phyloP scores from a whole-genome alignment of 2,797 vertebrate species.

The Mormyrus hasselquistii region DNA sequence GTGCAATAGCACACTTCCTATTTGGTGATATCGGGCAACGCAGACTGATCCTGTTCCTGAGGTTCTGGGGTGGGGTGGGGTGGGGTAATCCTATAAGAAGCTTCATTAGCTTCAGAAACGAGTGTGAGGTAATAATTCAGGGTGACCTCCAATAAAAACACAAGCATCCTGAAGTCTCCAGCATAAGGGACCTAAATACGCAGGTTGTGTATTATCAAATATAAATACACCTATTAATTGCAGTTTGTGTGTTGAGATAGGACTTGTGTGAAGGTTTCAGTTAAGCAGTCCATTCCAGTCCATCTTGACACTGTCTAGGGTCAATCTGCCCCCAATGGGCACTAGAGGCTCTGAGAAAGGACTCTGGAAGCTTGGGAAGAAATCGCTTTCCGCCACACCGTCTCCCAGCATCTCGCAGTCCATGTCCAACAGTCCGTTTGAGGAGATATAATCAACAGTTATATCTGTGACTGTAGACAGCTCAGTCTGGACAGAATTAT shows the following conservation, averaged over 20 bases:
- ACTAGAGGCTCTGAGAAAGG: conserved; percentile 36
- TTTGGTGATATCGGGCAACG: background rate
- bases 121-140: background rate
- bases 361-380: conserved; percentile 47
- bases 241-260: background rate
- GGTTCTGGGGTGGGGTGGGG: background rate
- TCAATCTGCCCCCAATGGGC: conserved; percentile 59
- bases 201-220: background rate
- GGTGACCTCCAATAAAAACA: background rate
- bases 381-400: conserved; percentile 26
- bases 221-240: background rate
- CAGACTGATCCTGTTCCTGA: background rate
- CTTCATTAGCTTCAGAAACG: background rate
- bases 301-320: conserved; percentile 73
- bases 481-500: conserved; percentile 50
- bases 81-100: background rate
- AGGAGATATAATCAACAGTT: conserved; percentile 51
- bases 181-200: background rate
- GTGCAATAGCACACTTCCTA: background rate
- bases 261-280: background rate
- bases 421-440: conserved; percentile 43
- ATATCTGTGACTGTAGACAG: conserved; percentile 41
- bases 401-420: conserved; percentile 37
- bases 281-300: conserved; percentile 53
- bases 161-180: background rate